phyloP scores from a whole-genome alignment of 2,888 invertebrate species.

The Protonemura montana region DNA sequence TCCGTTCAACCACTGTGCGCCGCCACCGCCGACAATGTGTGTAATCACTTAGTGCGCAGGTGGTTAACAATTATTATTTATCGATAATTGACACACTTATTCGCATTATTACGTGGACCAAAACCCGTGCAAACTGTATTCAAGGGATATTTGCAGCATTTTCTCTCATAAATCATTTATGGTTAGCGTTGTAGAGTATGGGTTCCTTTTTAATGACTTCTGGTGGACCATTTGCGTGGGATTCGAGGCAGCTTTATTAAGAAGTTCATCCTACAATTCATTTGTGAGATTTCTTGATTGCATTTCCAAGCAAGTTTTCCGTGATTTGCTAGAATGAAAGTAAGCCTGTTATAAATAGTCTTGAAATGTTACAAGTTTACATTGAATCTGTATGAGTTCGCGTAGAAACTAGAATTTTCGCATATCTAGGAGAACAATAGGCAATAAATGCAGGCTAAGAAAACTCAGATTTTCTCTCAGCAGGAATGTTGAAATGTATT shows the following conservation, averaged over 20 bases:
- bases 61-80: neutral
- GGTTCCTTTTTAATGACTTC: neutral
- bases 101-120: neutral
- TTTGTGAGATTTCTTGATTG: neutral
- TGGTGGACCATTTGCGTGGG: neutral
- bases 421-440: neutral
- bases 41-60: neutral
- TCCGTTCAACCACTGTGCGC: neutral
- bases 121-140: neutral
- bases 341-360: neutral
- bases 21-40: neutral
- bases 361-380: neutral
- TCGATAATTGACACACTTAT: neutral
- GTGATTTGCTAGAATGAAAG: neutral
- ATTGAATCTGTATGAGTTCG: neutral
- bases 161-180: neutral
- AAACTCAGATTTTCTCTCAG: neutral
- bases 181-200: neutral
- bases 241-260: neutral
- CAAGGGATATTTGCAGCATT: neutral
- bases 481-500: neutral
- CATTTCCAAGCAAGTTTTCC: neutral
- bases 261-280: constrained; percentile 7
- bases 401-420: neutral
- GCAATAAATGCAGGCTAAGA: neutral